Conservation (phyloP, 1,140 invertebrate genomes). For the Papilio aristodemus region DNA sequence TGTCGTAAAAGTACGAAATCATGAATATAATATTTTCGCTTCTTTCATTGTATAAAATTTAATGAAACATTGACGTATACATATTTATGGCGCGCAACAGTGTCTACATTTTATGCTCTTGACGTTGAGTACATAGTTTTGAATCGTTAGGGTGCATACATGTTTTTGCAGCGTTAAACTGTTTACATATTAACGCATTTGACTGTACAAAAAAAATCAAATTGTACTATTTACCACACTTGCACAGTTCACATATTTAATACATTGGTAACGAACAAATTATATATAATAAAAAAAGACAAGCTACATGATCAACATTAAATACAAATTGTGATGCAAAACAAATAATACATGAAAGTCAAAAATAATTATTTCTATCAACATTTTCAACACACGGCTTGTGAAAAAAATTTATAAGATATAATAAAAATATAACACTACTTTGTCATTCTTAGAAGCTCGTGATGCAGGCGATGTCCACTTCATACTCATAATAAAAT, state of each 20-base stretch:
- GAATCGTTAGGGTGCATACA: too few relatives aligned
- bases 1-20: too few relatives aligned
- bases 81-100: too few relatives aligned
- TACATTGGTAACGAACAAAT: constrained; percentile 49
- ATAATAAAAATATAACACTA: constrained; percentile 30
- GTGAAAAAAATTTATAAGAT: constrained; percentile 31
- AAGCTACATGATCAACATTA: constrained; percentile 45
- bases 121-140: too few relatives aligned
- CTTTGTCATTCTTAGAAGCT: constrained; percentile 32
- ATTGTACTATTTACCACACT: constrained; percentile 70
- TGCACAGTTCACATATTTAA: constrained; percentile 41
- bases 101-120: too few relatives aligned
- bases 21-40: too few relatives aligned
- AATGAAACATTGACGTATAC: too few relatives aligned
- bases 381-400: constrained; percentile 28
- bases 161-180: too few relatives aligned
- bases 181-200: too few relatives aligned
- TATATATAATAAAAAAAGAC: constrained; percentile 36
- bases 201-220: constrained; percentile 51
- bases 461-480: constrained; percentile 8
- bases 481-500: constrained; percentile 40
- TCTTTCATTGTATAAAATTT: too few relatives aligned
- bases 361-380: background rate
- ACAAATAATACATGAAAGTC: constrained; percentile 17
- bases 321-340: constrained; percentile 53